These are phyloP conservation scores for Philypnodon macrostomus DNA, from an alignment of 2,797 vertebrate species.

Conservation along the genomic window DNA sequence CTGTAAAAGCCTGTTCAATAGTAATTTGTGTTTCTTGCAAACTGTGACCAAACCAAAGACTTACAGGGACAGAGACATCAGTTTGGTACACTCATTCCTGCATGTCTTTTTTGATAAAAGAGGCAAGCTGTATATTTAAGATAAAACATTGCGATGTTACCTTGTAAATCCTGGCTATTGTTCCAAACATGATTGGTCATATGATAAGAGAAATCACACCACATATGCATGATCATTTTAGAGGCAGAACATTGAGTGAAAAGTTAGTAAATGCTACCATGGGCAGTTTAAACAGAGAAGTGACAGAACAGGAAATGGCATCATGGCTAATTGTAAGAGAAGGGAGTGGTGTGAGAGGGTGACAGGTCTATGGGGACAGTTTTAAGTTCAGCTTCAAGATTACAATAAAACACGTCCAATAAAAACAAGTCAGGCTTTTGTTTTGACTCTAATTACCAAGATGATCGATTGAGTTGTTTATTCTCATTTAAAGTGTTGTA, in stretches of 20 bases:
- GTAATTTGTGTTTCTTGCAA: no score
- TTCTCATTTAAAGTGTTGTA: slow-evolving; percentile 17
- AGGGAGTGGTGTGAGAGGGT: slow-evolving; percentile 14
- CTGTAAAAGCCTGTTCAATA: no score
- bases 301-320: slow-evolving; percentile 28
- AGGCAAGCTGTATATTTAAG: no score
- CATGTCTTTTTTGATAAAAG: no score
- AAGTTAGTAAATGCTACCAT: slow-evolving; percentile 3
- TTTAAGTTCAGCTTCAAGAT: not conserved
- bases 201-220: not conserved
- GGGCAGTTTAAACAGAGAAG: slow-evolving; percentile 3
- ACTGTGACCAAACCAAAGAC: no score
- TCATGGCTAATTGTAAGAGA: slow-evolving; percentile 20
- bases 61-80: no score
- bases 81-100: no score
- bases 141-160: no score
- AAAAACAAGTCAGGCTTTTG: slow-evolving; percentile 1
- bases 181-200: not conserved
- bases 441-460: slow-evolving; percentile 3
- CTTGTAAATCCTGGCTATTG: not conserved
- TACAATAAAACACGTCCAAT: not conserved
- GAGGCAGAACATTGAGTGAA: slow-evolving; percentile 7
- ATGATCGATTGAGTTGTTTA: slow-evolving; percentile 17
- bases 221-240: not conserved
- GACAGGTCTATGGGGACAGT: slow-evolving; percentile 10